These are phyloP conservation scores for Agonopterix subpropinquella DNA, from an alignment of 2,888 invertebrate species.

Conservation along the genomic window DNA sequence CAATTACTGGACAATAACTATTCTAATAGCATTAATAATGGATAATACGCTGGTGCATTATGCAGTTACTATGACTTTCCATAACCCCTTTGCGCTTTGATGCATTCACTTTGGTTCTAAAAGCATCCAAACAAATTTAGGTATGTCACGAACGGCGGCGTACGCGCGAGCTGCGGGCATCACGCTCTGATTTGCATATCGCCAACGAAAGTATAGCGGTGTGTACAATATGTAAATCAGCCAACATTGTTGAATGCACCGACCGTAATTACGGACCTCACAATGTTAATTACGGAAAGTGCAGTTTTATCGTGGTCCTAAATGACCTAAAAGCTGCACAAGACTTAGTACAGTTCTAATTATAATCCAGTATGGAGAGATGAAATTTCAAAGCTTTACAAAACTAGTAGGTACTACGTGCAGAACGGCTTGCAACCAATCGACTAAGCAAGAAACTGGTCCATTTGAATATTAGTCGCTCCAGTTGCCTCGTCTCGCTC, in stretches of 20 bases:
- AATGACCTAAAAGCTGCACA: neutral
- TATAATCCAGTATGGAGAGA: neutral
- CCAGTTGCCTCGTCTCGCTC: conserved; percentile 61
- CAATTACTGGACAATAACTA: conserved; percentile 41
- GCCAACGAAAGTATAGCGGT: conserved; percentile 62
- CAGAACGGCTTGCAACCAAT: conserved; percentile 28
- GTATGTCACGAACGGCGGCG: conserved; percentile 32
- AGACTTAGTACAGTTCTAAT: neutral
- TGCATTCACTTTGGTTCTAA: conserved; percentile 26
- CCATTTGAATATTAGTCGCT: conserved; percentile 63
- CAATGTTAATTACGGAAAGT: neutral
- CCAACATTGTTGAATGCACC: conserved; percentile 38
- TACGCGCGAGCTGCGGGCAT: conserved; percentile 35
- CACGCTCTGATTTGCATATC: conserved; percentile 68
- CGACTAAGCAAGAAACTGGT: conserved; percentile 44
- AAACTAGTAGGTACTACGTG: conserved; percentile 33
- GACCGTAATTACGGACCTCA: conserved; percentile 17
- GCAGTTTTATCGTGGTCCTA: neutral
- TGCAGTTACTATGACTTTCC: conserved; percentile 10
- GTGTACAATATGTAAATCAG: conserved; percentile 29
- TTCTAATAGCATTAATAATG: conserved; percentile 44
- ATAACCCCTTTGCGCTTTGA: conserved; percentile 9
- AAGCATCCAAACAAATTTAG: conserved; percentile 26
- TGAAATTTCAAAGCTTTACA: conserved; percentile 24
- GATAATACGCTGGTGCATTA: conserved; percentile 20